Evolutionary conservation across 2,113 vertebrate genomes (phyloP), one percentile per base, ranked within the genome.

Genomic region (Festucalex cinctus): DNA sequence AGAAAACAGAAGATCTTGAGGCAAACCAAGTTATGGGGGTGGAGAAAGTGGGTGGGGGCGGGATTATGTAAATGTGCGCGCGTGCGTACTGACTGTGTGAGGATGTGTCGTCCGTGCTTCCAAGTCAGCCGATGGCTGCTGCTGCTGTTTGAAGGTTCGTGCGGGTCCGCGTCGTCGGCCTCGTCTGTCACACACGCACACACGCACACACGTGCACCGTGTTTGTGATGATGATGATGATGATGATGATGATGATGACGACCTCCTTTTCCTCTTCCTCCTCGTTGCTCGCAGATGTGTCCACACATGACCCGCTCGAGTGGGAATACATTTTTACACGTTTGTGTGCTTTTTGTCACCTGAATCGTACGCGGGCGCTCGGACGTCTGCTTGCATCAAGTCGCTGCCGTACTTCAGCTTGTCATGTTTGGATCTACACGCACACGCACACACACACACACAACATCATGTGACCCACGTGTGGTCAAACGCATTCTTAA

Each of bases 51-150:
- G n/a, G n/a, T n/a, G n/a, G n/a, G n/a, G n/a, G n/a, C n/a, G n/a
- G 28, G 28, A 32, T 32, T 32, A 32, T 32, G 28, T 32, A 32
- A 32, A 32, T 63, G 26, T 65, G 46, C 57, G 32, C 69, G 46
- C 44, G 64, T 63, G 68, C 63, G 0, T 1, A 94, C 96, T 94
- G 91, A 98, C 96, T 98, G 95, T 88, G 95, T 89, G 73, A 98
- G 93, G 64, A 98, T 93, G 71, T 96, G 95, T 8, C 95, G 92
- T 67, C 95, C 96, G 86, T 97, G 95, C 83, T 95, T 97, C 96
- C 96, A 97, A 92, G 95, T 95, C 82, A 97, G 91, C 83, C 96
- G 96, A 82, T 88, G 83, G 76, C 81, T 84, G 89, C 94, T 98
- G 76, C 81, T 84, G 89, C 94, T 98, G 82, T 94, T 96, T n/a